These are phyloP conservation scores for Gnatocerus cornutus DNA, from an alignment of 2,888 invertebrate species.

Conservation along the genomic window DNA sequence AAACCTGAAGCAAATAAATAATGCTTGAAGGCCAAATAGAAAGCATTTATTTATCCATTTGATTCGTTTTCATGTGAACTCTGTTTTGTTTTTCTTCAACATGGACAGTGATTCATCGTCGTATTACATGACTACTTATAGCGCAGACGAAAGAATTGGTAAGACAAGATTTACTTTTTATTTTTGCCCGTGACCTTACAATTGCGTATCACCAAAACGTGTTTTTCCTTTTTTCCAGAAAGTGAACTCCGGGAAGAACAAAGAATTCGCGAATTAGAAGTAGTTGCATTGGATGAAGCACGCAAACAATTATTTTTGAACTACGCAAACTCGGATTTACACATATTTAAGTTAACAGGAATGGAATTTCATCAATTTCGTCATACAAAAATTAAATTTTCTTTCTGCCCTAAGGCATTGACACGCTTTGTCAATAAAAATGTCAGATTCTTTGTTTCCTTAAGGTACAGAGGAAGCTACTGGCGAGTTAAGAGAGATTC, in stretches of 20 bases:
- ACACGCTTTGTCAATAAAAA: constrained; percentile 50
- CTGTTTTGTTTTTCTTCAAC: not conserved
- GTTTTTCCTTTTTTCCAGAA: constrained; percentile 16
- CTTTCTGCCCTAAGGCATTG: constrained; percentile 54
- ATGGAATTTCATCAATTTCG: constrained; percentile 55
- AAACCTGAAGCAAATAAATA: too few species aligned
- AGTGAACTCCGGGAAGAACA: constrained; percentile 6
- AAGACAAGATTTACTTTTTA: constrained; percentile 5
- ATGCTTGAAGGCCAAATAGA: not conserved
- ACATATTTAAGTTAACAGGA: constrained; percentile 51
- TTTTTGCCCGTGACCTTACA: not conserved
- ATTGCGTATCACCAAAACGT: not conserved
- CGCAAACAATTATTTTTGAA: constrained; percentile 9
- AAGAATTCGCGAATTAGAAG: not conserved
- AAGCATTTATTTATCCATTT: not conserved
- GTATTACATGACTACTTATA: constrained; percentile 50
- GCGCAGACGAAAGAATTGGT: constrained; percentile 54
- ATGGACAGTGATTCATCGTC: constrained; percentile 41
- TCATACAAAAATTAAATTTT: constrained; percentile 57
- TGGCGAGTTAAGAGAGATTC: constrained; percentile 58
- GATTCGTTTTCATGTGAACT: not conserved
- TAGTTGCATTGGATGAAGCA: not conserved
- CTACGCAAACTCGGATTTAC: not conserved
- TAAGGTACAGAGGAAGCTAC: constrained; percentile 53
- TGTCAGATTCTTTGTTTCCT: constrained; percentile 54